Base-by-base conservation (phyloP, 2,888 invertebrate species). In the Diogma glabrata region DNA sequence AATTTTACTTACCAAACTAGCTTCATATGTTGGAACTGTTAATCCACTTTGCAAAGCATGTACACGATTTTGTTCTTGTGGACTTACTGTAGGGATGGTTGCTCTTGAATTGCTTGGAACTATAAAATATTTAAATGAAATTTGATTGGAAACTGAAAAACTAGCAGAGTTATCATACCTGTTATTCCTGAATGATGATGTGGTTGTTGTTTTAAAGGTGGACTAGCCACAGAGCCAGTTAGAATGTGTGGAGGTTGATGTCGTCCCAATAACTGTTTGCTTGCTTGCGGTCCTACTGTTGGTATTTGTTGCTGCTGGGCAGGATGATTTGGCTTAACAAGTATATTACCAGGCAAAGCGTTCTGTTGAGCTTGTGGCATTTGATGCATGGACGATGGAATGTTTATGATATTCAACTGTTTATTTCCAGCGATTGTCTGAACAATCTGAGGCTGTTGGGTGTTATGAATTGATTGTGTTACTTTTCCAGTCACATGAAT, bases 1-100 rank as follows among this genome's bases (percentile, higher is more conserved):
- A n/a, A 24, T 23, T 26, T 17, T 6, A 63, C 83, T 83, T 73
- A 89, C 88, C 82, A 87, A 69, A 64, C 76, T 78, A 9, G 78
- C 74, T 60, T 82, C 82, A 59, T 76, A 82, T 14, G 78, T 72
- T 14, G 80, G 73, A 40, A 79, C 74, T 17, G 80, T 75, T 58
- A 81, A 70, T 19, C 75, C 75, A 3, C 75, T 66, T 49, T 75
- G 75, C 53, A 75, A 57, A 20, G 75, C 67, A 51, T 75, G 73
- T 10, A 66, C 69, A 28, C 78, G 73, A n/a, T 74, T 65, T 6
- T 75, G 70, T 57, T 75, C 75, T 62, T 75, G 81, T 5, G 78
- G 79, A 60, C 78, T 79, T 63, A 75, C 72, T 54, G 77, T 67
- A 14, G 81, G 81, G 50, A 81, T 75, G 52, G 73, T 72, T 17